Conservation (phyloP, 2,888 invertebrate species). For the Euzetes globulus region DNA sequence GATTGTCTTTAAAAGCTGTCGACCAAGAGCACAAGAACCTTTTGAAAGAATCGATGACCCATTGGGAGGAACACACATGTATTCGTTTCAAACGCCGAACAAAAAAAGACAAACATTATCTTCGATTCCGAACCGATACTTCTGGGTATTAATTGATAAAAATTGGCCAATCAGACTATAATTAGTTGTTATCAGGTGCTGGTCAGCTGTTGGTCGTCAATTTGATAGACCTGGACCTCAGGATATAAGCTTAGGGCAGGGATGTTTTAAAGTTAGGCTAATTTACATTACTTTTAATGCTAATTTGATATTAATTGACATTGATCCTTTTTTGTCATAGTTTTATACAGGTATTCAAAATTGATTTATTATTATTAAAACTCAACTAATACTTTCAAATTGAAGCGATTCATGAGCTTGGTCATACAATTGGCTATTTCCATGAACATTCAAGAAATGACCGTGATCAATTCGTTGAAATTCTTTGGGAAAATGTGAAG, state of each 20-base stretch:
- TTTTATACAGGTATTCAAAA: conserved; percentile 7
- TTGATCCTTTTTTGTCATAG: neutral
- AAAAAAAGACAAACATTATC: neutral
- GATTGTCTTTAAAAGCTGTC: conserved; percentile 33
- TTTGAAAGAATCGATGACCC: conserved; percentile 37
- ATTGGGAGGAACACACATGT: conserved; percentile 39
- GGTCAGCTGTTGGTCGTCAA: neutral
- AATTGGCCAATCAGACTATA: neutral
- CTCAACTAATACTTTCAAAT: neutral
- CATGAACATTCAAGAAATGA: conserved; percentile 40
- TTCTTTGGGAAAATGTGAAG: conserved; percentile 40
- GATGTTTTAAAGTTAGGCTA: conserved; percentile 36
- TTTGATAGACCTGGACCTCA: conserved; percentile 26
- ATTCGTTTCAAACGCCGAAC: conserved; percentile 35
- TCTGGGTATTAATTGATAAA: neutral
- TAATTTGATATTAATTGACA: too few relatives aligned
- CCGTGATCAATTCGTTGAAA: conserved; percentile 37
- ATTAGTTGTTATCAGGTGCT: neutral
- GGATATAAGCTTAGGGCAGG: conserved; percentile 38
- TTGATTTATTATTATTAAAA: neutral
- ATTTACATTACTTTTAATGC: too few relatives aligned
- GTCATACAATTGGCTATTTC: conserved; percentile 40
- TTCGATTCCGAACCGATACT: conserved; percentile 20
- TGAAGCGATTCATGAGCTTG: conserved; percentile 40
- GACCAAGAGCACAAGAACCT: conserved; percentile 29